These are phyloP conservation scores for Dipodomys merriami DNA, from an alignment of 2,113 vertebrate genomes.

Conservation along the genomic window DNA sequence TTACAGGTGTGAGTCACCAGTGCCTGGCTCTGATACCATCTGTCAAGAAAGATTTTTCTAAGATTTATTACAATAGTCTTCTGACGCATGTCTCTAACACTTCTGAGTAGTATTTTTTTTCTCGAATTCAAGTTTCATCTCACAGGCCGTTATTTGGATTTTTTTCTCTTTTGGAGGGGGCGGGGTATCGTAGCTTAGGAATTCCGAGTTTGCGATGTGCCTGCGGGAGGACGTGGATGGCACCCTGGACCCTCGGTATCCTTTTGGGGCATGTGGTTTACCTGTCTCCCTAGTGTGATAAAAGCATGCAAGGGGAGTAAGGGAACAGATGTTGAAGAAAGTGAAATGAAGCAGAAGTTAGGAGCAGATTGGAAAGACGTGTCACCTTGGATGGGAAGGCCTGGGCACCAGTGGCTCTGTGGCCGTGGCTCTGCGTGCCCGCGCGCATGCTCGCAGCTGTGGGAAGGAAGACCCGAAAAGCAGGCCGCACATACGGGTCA, in stretches of 20 bases:
- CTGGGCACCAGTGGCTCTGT: too few relatives aligned
- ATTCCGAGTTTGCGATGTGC: slow-evolving; percentile 62
- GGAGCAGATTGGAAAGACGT: background rate
- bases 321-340: background rate
- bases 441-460: background rate
- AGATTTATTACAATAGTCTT: background rate
- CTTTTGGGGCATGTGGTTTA: slow-evolving; percentile 61
- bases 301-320: background rate
- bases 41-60: background rate
- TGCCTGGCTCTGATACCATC: background rate
- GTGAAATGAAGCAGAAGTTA: background rate
- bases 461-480: background rate
- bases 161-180: background rate
- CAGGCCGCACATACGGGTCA: background rate
- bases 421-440: background rate
- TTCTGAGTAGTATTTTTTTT: slow-evolving; percentile 48
- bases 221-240: slow-evolving; percentile 41
- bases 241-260: background rate
- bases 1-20: too few relatives aligned
- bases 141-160: slow-evolving; percentile 45
- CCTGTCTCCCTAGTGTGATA: slow-evolving; percentile 23
- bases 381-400: background rate
- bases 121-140: slow-evolving; percentile 40
- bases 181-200: background rate
- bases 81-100: background rate